Base-by-base conservation (phyloP, 2,888 invertebrate species). In the Subacronicta megacephala region DNA sequence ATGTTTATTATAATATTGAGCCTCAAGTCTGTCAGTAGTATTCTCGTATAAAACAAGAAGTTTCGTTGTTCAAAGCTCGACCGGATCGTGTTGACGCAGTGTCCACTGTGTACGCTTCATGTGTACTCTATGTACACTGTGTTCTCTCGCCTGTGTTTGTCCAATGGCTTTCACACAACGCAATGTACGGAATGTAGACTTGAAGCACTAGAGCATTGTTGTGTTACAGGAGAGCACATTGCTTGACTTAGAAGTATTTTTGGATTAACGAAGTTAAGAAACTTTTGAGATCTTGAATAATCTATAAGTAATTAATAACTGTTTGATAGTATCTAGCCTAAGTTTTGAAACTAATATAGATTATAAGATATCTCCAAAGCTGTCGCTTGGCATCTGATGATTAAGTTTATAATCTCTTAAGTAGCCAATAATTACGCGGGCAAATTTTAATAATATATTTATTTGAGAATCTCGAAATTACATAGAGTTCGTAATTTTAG, bases 51-150 rank as follows among this genome's bases (percentile, higher is more conserved):
- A 9, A 44, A n/a, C 38, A 17, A 17, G n/a, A 31, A 38, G 13
- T 17, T 7, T 58, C n/a, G 26, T 58, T 37, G 41, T 35, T 35
- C n/a, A n/a, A 16, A 29, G 31, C 35, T 43, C 26, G 12, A 15
- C 10, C 15, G 36, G 9, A 45, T 42, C 35, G 12, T 67, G 61
- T 66, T 60, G 62, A 43, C 67, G 17, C 13, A 49, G 31, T 31
- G 64, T 59, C 49, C 17, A n/a, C 26, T 33, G 49, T 38, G 38
- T 38, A 15, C n/a, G 1, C 31, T 31, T 3, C 42, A 42, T 35
- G 33, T 47, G 5, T 29, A n/a, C 31, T n/a, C n/a, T n/a, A n/a
- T n/a, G 42, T 12, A 9, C 23, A 23, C 3, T 26, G 26, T 26
- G 26, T 26, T 10, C 26, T 26, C 2, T 26, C 6, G 26, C 3